Evolutionary conservation across 2,888 invertebrate species (phyloP).

Genomic region (Fissipunctia ypsillon): DNA sequence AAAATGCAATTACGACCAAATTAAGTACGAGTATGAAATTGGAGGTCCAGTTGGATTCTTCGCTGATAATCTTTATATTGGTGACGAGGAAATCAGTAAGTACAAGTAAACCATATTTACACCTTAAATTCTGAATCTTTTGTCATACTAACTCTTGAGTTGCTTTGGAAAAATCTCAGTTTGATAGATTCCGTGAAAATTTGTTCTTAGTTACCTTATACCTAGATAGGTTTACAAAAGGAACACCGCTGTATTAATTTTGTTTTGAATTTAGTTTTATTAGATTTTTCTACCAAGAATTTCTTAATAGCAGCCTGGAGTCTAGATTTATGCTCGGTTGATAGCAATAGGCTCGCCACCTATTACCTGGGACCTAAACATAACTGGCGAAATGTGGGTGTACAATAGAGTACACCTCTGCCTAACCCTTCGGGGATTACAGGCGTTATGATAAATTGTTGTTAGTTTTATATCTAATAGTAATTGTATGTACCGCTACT

Average conservation of each 20-base stretch:
- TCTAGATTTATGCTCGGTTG: not conserved
- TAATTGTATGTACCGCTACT: too few relatives aligned
- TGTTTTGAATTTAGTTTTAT: not conserved
- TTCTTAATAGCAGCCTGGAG: not conserved
- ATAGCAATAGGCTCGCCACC: not conserved
- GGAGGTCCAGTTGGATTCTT: constrained; percentile 70
- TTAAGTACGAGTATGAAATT: constrained; percentile 73
- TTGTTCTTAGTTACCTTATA: not conserved
- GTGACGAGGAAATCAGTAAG: constrained; percentile 72
- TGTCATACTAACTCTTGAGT: not conserved
- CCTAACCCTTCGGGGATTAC: too few relatives aligned
- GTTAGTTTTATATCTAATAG: too few relatives aligned
- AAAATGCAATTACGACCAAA: constrained; percentile 66
- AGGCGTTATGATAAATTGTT: too few relatives aligned
- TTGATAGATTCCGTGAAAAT: not conserved
- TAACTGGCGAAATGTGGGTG: too few relatives aligned
- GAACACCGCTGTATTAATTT: too few relatives aligned
- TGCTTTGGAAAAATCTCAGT: not conserved
- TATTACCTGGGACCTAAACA: not conserved
- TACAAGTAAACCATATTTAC: constrained; percentile 33
- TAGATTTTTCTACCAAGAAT: not conserved
- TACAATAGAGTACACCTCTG: too few relatives aligned
- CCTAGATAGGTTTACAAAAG: too few relatives aligned
- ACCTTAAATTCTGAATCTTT: not conserved
- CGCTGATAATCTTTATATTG: constrained; percentile 70